Percentiles rank a stretch among this genome's conserved stretches.
phyloP scores from a whole-genome alignment of 2,888 invertebrate species.

The Sturmia bella region DNA sequence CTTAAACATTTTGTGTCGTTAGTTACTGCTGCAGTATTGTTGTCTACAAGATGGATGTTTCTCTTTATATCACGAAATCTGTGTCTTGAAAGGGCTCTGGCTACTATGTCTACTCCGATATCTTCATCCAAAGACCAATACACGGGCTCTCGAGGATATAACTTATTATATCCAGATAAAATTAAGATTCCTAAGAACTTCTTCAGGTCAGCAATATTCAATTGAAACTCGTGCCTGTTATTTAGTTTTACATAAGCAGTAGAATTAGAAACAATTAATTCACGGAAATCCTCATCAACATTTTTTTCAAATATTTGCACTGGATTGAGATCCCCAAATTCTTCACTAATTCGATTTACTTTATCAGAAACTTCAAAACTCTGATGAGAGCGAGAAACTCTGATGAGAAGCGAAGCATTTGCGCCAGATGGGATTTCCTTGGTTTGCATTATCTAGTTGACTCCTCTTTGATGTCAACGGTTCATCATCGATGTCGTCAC shows the following conservation, averaged over 20 bases:
- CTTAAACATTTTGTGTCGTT: not conserved
- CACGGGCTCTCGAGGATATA: not conserved
- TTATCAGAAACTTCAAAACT: not conserved
- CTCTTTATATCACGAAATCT: not conserved
- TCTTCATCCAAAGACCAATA: not conserved
- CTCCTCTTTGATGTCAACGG: not conserved
- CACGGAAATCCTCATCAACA: not conserved
- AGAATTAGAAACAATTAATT: not conserved
- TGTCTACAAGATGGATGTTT: not conserved
- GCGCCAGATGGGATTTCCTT: no score
- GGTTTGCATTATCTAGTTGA: no score
- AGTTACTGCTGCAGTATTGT: not conserved
- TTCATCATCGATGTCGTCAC: slow-evolving; percentile 9
- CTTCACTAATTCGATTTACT: not conserved
- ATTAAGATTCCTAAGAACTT: slow-evolving; percentile 1
- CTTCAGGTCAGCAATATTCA: not conserved
- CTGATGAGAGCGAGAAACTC: not conserved
- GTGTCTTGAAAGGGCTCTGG: not conserved
- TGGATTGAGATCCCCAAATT: not conserved
- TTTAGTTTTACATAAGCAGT: not conserved
- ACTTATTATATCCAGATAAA: not conserved
- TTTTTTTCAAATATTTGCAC: slow-evolving; percentile 16
- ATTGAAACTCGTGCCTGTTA: not conserved
- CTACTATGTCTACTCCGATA: not conserved
- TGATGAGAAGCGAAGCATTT: not conserved